Evolutionary conservation across 2,797 vertebrate species (phyloP), one percentile per base, ranked within the genome.

Genomic region (Sus cebifrons): DNA sequence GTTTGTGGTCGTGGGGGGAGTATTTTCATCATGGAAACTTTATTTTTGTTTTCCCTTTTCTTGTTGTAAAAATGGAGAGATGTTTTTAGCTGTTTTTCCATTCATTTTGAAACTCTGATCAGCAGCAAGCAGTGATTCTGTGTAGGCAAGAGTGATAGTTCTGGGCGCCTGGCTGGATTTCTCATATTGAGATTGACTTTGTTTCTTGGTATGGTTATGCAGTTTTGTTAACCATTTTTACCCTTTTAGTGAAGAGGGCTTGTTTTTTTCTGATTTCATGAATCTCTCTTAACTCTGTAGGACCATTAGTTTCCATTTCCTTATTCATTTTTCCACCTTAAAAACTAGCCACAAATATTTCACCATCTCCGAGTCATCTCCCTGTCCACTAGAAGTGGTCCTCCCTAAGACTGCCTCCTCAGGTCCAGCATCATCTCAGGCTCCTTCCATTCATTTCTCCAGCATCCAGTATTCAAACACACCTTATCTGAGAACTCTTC

Each of bases 341-440:
- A 7, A 18, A 4, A 5, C 9, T 65, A 67, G 36, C 12, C 16
- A 73, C 62, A 65, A 32, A 36, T 32, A 3, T 60, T 82, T 62
- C 56, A 16, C 17, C 20, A 3, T 36, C 36, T 36, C 6, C 25
- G 0, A 52, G 36, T 58, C 20, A 40, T 0, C 3, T n/a, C 18
- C n/a, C 10, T 70, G 16, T 58, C 13, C 15, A 15, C 17, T 25
- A 4, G 18, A 49, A 54, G 11, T 21, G 44, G 23, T 65, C 27
- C 2, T 78, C 13, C 6, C 44, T 23, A 62, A 62, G 62, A 21
- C 4, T 62, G 5, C 13, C 21, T 65, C 2, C 7, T 36, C 6
- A 8, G 29, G 4, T 25, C 27, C 17, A 60, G 2, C 7, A 62
- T 12, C 40, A 2, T 84, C 21, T 89, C 32, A 21, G 10, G 8